Base-by-base conservation (phyloP, 2,888 invertebrate species). In the Ochropacha duplaris region DNA sequence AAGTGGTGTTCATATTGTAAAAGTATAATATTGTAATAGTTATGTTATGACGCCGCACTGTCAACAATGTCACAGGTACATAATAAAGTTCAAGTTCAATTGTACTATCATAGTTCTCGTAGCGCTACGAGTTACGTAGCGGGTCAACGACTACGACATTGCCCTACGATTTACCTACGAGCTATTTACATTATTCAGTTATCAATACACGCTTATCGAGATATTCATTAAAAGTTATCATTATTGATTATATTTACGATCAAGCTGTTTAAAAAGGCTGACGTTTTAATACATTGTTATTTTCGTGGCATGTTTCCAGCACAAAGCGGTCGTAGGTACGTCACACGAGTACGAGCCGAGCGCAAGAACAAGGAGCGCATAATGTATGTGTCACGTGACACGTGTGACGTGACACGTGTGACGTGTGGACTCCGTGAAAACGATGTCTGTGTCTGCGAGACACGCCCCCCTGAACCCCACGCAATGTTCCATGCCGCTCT, bases 401-500 rank as follows among this genome's bases (percentile, higher is more conserved):
- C 44, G 19, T 44, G 44, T 44, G 50, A 44, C 19, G 39, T 16
- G 39, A 5, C 39, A 39, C 39, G 8, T 39, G 44, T 44, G 44
- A 44, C 44, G 19, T 44, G 44, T 44, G 50, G 56, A 49, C 56
- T 57, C 39, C 60, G 57, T 56, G 56, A 54, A 56, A 60, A 22
- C 57, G 19, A n/a, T 57, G 61, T 57, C 3, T 19, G 19, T 6
- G 44, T 1, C 9, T 9, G 44, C 44, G 44, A 16, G 39, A 0
- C 39, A 16, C 44, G 19, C 44, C 44, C 44, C 44, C 0, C 39
- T 1, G 19, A 5, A 9, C 44, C 16, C 19, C n/a, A n/a, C n/a
- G n/a, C n/a, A n/a, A n/a, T n/a, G 44, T 19, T 9, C 44, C 19
- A 2, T 11, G 14, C 14, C 36, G 36, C 36, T 14, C 31, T 12